Evolutionary conservation across 2,113 vertebrate genomes (phyloP).

Genomic region (Entomyzon cyanotis): DNA sequence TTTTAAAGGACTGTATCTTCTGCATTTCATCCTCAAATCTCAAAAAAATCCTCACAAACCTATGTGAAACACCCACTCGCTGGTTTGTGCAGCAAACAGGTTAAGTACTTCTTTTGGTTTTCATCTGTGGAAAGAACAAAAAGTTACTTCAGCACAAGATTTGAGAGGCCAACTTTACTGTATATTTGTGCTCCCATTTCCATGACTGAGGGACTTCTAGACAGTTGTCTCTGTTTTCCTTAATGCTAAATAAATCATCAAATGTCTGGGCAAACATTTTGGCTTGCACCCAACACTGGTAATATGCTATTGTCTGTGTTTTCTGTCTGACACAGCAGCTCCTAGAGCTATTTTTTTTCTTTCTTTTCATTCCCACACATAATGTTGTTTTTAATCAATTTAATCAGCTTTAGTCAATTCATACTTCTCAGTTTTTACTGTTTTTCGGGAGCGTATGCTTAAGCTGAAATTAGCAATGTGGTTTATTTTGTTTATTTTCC

Average conservation of each 20-base stretch:
- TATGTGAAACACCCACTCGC: neutral
- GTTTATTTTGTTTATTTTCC: constrained; percentile 26
- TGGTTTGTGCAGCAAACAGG: neutral
- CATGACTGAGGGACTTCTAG: constrained; percentile 20
- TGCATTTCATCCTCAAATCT: neutral
- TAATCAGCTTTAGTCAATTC: neutral
- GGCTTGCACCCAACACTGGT: neutral
- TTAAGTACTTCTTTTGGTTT: neutral
- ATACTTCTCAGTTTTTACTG: neutral
- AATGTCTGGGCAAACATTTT: constrained; percentile 51
- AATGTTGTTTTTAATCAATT: constrained; percentile 18
- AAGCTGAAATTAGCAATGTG: neutral
- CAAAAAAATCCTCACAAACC: neutral
- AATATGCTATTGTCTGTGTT: constrained; percentile 49
- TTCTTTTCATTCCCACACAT: constrained; percentile 39
- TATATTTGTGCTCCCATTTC: constrained; percentile 1
- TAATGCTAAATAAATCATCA: constrained; percentile 61
- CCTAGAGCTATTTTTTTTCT: neutral
- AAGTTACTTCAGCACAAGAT: neutral
- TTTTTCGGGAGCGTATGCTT: neutral
- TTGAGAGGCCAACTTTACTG: neutral
- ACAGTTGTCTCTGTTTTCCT: constrained; percentile 53
- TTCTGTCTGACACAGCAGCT: constrained; percentile 47
- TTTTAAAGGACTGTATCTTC: neutral
- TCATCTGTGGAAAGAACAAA: neutral